These are phyloP conservation scores for Tiphia femorata DNA, from an alignment of 2,888 invertebrate species.

Conservation along the genomic window DNA sequence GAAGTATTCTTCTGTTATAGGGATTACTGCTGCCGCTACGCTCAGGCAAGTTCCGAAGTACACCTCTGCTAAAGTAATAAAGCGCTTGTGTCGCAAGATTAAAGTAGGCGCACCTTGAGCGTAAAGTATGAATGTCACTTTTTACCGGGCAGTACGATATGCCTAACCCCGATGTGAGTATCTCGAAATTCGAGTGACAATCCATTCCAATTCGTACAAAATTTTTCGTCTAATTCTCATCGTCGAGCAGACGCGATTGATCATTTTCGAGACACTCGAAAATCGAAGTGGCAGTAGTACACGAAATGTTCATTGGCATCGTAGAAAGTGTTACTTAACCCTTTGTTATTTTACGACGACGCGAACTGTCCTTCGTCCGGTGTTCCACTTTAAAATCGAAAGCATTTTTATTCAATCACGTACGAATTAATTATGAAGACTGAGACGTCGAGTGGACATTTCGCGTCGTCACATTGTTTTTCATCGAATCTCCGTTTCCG, in stretches of 20 bases:
- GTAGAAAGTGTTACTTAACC: conserved; percentile 33
- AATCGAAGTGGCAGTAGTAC: conserved; percentile 46
- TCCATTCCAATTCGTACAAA: not conserved
- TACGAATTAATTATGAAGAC: no score
- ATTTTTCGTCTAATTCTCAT: not conserved
- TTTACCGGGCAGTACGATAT: conserved; percentile 23
- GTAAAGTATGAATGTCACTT: conserved; percentile 48
- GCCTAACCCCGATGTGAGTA: conserved; percentile 45
- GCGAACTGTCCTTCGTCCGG: conserved; percentile 7
- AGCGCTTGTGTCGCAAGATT: conserved; percentile 58
- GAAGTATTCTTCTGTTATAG: conserved; percentile 69
- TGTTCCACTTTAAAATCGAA: no score
- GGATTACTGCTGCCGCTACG: conserved; percentile 66
- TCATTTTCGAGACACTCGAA: conserved; percentile 3
- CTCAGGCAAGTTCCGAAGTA: conserved; percentile 67
- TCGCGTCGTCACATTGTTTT: conserved; percentile 26
- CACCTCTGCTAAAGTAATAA: conserved; percentile 57
- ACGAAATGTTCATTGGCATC: conserved; percentile 22
- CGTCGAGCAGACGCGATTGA: not conserved
- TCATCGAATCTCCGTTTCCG: conserved; percentile 21
- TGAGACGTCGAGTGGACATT: not conserved
- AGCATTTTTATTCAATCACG: no score
- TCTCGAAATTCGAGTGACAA: conserved; percentile 30
- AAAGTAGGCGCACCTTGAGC: conserved; percentile 57
- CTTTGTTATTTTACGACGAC: conserved; percentile 15